Conservation (phyloP, 2,113 vertebrate species). For the Daubentonia madagascariensis region DNA sequence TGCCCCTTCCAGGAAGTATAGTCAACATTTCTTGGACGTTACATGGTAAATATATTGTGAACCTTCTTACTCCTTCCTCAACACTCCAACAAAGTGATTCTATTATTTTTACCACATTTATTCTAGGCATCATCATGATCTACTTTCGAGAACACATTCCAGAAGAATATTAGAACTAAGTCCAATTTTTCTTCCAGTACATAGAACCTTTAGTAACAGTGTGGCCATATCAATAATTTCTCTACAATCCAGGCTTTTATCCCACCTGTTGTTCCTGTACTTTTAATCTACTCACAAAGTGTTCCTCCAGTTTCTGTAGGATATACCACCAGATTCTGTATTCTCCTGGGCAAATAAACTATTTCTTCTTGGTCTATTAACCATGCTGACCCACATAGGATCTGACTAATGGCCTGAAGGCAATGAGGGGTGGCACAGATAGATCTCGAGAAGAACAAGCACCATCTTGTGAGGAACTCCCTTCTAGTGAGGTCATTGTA, state of each 20-base stretch:
- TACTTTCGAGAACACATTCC: background rate
- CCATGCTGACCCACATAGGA: rapidly evolving
- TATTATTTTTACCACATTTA: background rate
- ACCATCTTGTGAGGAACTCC: background rate
- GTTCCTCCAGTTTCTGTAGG: background rate
- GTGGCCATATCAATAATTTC: background rate
- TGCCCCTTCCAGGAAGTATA: background rate
- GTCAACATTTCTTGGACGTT: background rate
- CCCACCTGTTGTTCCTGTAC: rapidly evolving
- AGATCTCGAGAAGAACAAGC: background rate
- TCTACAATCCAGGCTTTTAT: background rate
- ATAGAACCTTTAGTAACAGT: background rate
- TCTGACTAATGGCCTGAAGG: background rate
- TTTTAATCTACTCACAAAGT: background rate
- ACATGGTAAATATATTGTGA: background rate
- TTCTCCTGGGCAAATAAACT: background rate
- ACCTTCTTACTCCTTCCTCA: background rate
- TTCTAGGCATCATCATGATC: background rate
- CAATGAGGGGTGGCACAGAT: background rate
- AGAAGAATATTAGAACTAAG: background rate
- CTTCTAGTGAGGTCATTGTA: background rate
- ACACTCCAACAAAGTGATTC: background rate
- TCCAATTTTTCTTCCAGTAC: background rate
- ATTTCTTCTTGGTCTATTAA: background rate
- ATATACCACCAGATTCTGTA: background rate